Conservation (phyloP, 2,113 vertebrate species). For the Synchiropus splendidus region DNA sequence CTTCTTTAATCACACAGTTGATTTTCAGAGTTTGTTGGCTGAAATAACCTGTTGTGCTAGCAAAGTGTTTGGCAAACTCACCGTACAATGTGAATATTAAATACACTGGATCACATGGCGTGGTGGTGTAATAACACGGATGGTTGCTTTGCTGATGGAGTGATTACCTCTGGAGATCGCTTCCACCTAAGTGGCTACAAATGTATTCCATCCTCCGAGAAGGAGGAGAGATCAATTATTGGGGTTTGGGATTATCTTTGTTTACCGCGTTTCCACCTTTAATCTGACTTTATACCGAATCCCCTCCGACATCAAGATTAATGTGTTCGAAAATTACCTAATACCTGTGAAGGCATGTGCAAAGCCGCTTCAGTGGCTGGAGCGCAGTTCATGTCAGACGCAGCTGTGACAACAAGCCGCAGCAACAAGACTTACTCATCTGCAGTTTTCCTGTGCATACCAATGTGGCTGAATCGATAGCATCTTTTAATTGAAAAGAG, state of each 20-base stretch:
- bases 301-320: slow-evolving; percentile 37
- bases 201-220: slow-evolving; percentile 28
- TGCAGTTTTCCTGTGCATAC: slow-evolving; percentile 50
- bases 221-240: slow-evolving; percentile 43
- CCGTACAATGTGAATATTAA: slow-evolving; percentile 18
- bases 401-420: slow-evolving; percentile 19
- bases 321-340: slow-evolving; percentile 53
- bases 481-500: slow-evolving; percentile 64
- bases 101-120: slow-evolving; percentile 12
- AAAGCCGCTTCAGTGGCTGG: slow-evolving; percentile 32
- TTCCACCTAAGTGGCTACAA: slow-evolving; percentile 35
- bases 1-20: slow-evolving; percentile 21
- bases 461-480: slow-evolving; percentile 53
- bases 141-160: slow-evolving; percentile 7
- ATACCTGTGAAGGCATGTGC: slow-evolving; percentile 46
- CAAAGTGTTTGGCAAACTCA: slow-evolving; percentile 6
- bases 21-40: slow-evolving; percentile 12
- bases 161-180: slow-evolving; percentile 32
- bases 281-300: slow-evolving; percentile 51
- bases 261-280: slow-evolving; percentile 43
- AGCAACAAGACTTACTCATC: slow-evolving; percentile 43
- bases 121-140: slow-evolving; percentile 12
- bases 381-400: slow-evolving; percentile 39
- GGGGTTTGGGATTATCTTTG: slow-evolving; percentile 56
- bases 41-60: slow-evolving; percentile 4